Percentiles rank a stretch among this genome's conserved stretches.
phyloP scores from a whole-genome alignment of 1,140 invertebrate genomes.

The Trachymyrmex cornetzi region DNA sequence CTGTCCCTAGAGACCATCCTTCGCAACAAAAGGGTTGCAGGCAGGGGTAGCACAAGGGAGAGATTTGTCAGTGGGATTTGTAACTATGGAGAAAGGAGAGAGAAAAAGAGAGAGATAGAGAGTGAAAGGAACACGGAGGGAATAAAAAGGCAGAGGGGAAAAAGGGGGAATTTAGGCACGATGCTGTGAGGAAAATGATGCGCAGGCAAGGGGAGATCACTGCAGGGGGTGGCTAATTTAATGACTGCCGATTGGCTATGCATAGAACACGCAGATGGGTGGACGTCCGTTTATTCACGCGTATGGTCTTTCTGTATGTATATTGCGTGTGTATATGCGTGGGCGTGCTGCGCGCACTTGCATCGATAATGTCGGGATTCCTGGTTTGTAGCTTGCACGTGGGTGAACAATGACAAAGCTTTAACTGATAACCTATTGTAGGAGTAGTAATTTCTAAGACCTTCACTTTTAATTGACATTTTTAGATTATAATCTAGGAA shows the following conservation, averaged over 20 bases:
- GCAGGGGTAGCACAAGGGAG: conserved; percentile 37
- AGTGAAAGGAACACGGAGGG: background rate
- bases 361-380: background rate
- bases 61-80: conserved; percentile 69
- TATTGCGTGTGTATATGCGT: background rate
- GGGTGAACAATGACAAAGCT: conserved; percentile 32
- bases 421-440: conserved; percentile 20
- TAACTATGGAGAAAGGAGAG: background rate
- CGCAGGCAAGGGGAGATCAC: conserved; percentile 62
- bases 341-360: conserved; percentile 15
- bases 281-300: conserved; percentile 44
- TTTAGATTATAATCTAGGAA: background rate
- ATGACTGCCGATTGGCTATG: conserved; percentile 81
- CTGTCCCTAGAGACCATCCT: conserved; percentile 2
- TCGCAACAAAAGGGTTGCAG: conserved; percentile 65
- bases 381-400: conserved; percentile 8
- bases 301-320: background rate
- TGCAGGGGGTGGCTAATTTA: conserved; percentile 79
- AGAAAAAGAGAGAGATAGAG: background rate
- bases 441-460: conserved; percentile 5
- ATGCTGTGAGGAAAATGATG: conserved; percentile 52
- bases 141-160: background rate
- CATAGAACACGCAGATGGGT: conserved; percentile 70
- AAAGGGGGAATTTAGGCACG: background rate
- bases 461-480: background rate